Evolutionary conservation across 2,888 invertebrate species (phyloP), one percentile per base, ranked within the genome.

Genomic region (Junonia oenone): DNA sequence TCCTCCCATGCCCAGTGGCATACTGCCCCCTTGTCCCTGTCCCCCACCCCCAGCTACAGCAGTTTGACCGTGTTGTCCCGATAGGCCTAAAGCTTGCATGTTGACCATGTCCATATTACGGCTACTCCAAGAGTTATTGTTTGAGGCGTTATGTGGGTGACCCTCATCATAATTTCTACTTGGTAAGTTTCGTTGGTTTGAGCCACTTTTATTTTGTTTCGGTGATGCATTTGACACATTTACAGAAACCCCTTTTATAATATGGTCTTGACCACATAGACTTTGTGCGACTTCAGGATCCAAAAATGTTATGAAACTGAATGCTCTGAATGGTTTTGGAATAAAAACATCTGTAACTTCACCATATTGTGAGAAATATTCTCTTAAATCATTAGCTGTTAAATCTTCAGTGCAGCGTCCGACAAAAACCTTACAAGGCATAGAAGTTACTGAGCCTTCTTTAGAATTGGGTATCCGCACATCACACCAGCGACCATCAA

Each of bases 401-500:
- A 96, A 93, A 72, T 96, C 95, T 82, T 96, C 96, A 17, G 95
- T 95, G 72, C 96, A 94, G 49, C 96, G 93, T 1, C 96, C 96
- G 58, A 97, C 95, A 89, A 96, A 97, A 47, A 97, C 95, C 87
- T 96, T 95, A 67, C 95, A 94, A 48, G 94, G 94, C 78, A 94
- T 93, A 65, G 94, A 93, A 65, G 93, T 93, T 51, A 93, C 91
- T 65, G 93, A 92, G 46, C 94, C 94, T 88, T 95, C 92, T 84
- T 97, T 98, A 22, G 97, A 98, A 83, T 98, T 98, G 37, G 99
- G 99, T 83, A 99, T 97, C 91, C 98, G 97, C 8, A 99, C 99
- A 91, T 99, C 99, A 91, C 99, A 99, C 97, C 98, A 98, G 69
- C 99, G 92, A 0, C 98, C 98, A 90, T 99, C 99, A 69, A 99